phyloP scores from a whole-genome alignment of 92 coral and sea anemone species.

The Palythoa grandis region DNA sequence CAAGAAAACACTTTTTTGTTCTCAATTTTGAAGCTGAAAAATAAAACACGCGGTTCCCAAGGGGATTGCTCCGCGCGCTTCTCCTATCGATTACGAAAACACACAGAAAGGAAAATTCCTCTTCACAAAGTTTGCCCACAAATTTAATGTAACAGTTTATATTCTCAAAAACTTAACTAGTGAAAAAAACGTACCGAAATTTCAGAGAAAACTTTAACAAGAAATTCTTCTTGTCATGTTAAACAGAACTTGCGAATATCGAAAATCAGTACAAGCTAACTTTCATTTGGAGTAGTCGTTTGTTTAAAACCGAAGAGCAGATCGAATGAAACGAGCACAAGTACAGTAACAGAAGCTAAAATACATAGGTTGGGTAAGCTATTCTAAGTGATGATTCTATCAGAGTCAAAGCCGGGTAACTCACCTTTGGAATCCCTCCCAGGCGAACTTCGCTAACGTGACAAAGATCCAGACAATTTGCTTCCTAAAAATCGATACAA shows the following conservation, averaged over 20 bases:
- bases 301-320: neutral
- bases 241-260: neutral
- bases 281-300: neutral
- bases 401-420: neutral
- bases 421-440: conserved; percentile 84
- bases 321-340: neutral
- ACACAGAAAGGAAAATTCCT: neutral
- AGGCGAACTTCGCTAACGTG: conserved; percentile 80
- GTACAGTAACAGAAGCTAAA: neutral
- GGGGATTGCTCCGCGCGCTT: conserved; percentile 11
- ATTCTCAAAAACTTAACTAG: neutral
- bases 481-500: conserved; percentile 58
- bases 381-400: neutral
- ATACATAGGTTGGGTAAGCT: conserved; percentile 1
- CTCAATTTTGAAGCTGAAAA: neutral
- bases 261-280: neutral
- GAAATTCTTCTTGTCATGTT: neutral
- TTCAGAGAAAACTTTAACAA: neutral
- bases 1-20: neutral
- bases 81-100: neutral
- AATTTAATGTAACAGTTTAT: neutral
- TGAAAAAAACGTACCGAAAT: neutral
- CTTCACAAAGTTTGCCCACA: neutral
- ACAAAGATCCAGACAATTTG: conserved; percentile 73
- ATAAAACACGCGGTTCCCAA: conserved; percentile 3